Conservation (phyloP, 2,797 vertebrate species). For the Limosa lapponica region DNA sequence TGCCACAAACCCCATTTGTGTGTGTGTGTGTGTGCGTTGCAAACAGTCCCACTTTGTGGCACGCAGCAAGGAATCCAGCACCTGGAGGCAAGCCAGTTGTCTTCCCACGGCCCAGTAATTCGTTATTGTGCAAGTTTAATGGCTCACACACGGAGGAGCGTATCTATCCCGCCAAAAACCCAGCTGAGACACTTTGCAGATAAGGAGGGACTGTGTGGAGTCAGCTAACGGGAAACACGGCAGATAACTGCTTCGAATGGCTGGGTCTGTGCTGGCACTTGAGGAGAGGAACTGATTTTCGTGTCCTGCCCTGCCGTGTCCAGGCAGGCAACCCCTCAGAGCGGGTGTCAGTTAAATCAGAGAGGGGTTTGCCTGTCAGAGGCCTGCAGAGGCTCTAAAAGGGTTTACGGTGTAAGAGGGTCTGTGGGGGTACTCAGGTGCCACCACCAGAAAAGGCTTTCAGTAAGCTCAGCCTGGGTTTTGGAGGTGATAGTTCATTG, state of each 20-base stretch:
- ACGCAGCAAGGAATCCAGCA: background rate
- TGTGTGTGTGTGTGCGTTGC: background rate
- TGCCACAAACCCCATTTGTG: background rate
- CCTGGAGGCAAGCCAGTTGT: conserved; percentile 32
- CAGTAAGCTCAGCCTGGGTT: background rate
- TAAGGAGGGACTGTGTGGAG: background rate
- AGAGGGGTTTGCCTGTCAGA: background rate
- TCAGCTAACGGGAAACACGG: background rate
- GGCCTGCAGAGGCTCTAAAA: background rate
- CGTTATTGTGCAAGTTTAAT: background rate
- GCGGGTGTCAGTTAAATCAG: background rate
- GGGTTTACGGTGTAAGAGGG: background rate
- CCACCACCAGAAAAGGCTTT: background rate
- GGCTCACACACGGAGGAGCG: background rate
- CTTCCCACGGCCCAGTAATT: background rate
- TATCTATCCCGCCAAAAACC: background rate
- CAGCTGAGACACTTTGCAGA: background rate
- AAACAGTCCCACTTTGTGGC: background rate
- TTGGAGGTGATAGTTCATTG: background rate
- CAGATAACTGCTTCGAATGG: background rate
- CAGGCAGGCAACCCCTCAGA: background rate
- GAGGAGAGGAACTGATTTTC: background rate
- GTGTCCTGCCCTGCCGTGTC: background rate
- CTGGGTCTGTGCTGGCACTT: background rate
- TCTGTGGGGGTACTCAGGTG: background rate